Base-by-base conservation (phyloP, 2,797 vertebrate species). In the Nannoperca obscura region DNA sequence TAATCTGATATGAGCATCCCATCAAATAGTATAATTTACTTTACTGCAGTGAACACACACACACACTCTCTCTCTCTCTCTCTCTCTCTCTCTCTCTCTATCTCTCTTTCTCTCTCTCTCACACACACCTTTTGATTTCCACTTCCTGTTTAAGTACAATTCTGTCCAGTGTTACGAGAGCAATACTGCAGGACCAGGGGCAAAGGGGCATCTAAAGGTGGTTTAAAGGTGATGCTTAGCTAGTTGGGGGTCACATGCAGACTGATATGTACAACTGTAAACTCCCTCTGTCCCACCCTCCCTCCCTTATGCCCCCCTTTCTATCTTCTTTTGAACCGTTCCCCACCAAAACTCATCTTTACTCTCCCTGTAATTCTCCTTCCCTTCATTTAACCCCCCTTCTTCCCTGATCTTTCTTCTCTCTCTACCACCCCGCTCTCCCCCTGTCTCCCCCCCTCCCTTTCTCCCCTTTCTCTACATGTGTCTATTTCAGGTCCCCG, bases 401-500 rank as follows among this genome's bases (percentile, higher is more conserved):
- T 30, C 24, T 4, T 13, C 12, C 40, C 7, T 59, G 3, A 46
- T 19, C 24, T 11, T 38, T 0, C 12, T 20, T 7, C 27, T 49
- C 7, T 55, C 22, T 44, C 32, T 13, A 6, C 52, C 55, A 4
- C 22, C 22, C 32, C 22, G 44, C 13, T 24, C 13, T 42, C 8
- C 54, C 40, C 42, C 2, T 12, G 3, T 46, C 17, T 27, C 11
- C 24, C 32, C 15, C 59, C 38, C 47, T 3, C 12, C 6, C 40
- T 15, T 4, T 19, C 53, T 19, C 46, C 9, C 63, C 42, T 27
- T 10, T 46, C 17, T 30, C 12, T n/a, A 32, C 13, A 1, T 22
- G 0, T 9, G 92, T 91, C 84, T 94, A 99, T 90, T 99, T 99
- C 62, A 99, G 96, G 90, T 99, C 98, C 0, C 96, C 97, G 0